Percentiles rank a stretch among this genome's conserved stretches.
These are phyloP conservation scores for Cheilosia pagana DNA, from an alignment of 2,888 invertebrate genomes.

Conservation along the genomic window DNA sequence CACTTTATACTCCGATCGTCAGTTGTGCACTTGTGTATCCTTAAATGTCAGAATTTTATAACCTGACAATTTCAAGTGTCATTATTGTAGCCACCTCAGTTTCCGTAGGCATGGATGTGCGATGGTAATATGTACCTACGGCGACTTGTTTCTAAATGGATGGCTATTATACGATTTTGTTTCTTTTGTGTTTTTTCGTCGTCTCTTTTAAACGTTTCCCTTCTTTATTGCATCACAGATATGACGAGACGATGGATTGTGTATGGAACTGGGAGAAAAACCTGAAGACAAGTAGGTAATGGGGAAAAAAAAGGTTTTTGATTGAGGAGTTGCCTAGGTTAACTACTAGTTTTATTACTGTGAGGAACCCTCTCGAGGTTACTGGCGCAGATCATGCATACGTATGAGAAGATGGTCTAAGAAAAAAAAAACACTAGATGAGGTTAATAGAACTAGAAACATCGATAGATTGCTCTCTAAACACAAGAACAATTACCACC, in stretches of 20 bases:
- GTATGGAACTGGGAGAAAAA: neutral
- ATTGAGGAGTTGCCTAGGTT: neutral
- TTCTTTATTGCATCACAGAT: slow-evolving; percentile 7
- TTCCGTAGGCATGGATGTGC: neutral
- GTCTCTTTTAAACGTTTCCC: neutral
- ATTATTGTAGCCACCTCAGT: slow-evolving; percentile 24
- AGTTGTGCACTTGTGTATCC: slow-evolving; percentile 18
- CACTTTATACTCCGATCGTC: slow-evolving; percentile 5
- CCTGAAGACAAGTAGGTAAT: slow-evolving; percentile 8
- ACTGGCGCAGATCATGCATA: too few relatives aligned
- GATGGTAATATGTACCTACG: neutral
- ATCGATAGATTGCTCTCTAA: too few relatives aligned
- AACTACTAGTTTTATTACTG: too few relatives aligned
- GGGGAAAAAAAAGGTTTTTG: slow-evolving; percentile 29
- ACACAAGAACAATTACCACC: too few relatives aligned
- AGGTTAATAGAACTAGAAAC: too few relatives aligned
- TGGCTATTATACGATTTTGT: slow-evolving; percentile 17
- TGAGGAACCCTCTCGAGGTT: too few relatives aligned
- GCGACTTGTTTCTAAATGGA: slow-evolving; percentile 10
- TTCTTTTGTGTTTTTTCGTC: slow-evolving; percentile 1
- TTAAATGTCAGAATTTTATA: slow-evolving; percentile 37
- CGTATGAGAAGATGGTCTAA: too few relatives aligned
- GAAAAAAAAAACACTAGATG: too few relatives aligned
- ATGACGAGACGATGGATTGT: slow-evolving; percentile 3
- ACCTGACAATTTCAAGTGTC: slow-evolving; percentile 37